Evolutionary conservation across 2,888 invertebrate species (phyloP).

Genomic region (Cantharis rustica): DNA sequence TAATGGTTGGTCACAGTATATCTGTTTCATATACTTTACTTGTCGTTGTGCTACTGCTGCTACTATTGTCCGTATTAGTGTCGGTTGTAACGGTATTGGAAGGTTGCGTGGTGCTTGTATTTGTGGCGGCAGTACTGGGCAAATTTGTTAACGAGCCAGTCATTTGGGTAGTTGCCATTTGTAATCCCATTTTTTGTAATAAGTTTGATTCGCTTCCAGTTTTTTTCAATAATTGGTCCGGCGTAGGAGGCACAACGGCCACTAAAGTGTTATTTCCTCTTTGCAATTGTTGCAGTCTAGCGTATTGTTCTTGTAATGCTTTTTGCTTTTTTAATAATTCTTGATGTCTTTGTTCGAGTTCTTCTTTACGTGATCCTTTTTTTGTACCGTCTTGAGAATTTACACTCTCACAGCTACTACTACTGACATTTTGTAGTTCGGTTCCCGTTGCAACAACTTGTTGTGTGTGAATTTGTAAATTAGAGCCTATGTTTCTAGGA

Average conservation of each 20-base stretch:
- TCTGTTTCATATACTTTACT: constrained; percentile 91
- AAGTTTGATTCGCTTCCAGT: constrained; percentile 89
- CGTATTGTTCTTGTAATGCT: constrained; percentile 89
- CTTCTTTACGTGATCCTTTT: constrained; percentile 66
- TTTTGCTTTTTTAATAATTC: constrained; percentile 87
- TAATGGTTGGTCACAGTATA: constrained; percentile 77
- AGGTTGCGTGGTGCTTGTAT: constrained; percentile 50
- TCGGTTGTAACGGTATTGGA: constrained; percentile 32
- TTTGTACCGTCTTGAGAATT: constrained; percentile 74
- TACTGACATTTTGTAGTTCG: constrained; percentile 55
- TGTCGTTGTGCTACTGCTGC: constrained; percentile 57
- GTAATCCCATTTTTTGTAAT: constrained; percentile 80
- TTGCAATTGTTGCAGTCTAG: constrained; percentile 85
- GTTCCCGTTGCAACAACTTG: constrained; percentile 33
- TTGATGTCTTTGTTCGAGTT: constrained; percentile 85
- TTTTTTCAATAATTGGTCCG: constrained; percentile 72
- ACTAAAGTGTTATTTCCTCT: constrained; percentile 69
- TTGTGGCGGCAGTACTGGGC: constrained; percentile 52
- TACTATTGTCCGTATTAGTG: constrained; percentile 36
- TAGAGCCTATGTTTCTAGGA: constrained; percentile 54
- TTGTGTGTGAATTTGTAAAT: constrained; percentile 46
- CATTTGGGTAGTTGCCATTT: constrained; percentile 61
- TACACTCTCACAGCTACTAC: constrained; percentile 77
- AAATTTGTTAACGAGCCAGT: constrained; percentile 69
- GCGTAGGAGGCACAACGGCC: constrained; percentile 67